Evolutionary conservation across 2,888 invertebrate species (phyloP), one percentile per base, ranked within the genome.

Genomic region (Zygothrica quintamaculata): DNA sequence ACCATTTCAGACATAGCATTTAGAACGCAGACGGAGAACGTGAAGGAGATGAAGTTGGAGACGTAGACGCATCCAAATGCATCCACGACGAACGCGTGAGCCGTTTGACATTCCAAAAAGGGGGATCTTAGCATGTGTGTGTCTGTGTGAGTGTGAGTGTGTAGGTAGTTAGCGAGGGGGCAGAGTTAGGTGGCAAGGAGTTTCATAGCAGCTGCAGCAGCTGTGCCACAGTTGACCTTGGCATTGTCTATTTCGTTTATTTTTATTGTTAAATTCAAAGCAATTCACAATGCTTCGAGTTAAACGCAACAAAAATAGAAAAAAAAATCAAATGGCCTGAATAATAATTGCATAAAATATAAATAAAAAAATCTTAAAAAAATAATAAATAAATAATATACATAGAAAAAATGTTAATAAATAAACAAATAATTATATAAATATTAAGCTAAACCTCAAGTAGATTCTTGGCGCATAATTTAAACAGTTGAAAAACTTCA

Each of bases 51-150:
- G 5, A 5, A 22, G 18, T 22, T 5, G 31, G 31, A 43, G 52
- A 69, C 74, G 36, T 25, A 34, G 26, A 26, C 8, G 1, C n/a
- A 51, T 31, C 65, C 33, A 59, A 48, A 77, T 29, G 48, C 55
- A 59, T 55, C 48, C 51, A 51, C 55, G 43, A 40, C 13, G 25
- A 56, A 58, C 81, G 84, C 79, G 86, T 80, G 79, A 80, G 77
- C 60, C 57, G 80, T 61, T 84, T 80, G 80, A 76, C 80, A 80
- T 80, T 86, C 86, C 73, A 76, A 79, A 66, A 67, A n/a, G n/a
- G 66, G 48, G 16, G 65, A 16, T 25, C 25, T 6, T 22, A 3
- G 25, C 5, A 16, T 11, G 26, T n/a, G n/a, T n/a, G n/a, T n/a
- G n/a, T n/a, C n/a, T n/a, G n/a, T n/a, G n/a, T n/a, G n/a, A n/a